These are phyloP conservation scores for Xenopus laevis DNA, from an alignment of 2,113 vertebrate species.

Conservation along the genomic window DNA sequence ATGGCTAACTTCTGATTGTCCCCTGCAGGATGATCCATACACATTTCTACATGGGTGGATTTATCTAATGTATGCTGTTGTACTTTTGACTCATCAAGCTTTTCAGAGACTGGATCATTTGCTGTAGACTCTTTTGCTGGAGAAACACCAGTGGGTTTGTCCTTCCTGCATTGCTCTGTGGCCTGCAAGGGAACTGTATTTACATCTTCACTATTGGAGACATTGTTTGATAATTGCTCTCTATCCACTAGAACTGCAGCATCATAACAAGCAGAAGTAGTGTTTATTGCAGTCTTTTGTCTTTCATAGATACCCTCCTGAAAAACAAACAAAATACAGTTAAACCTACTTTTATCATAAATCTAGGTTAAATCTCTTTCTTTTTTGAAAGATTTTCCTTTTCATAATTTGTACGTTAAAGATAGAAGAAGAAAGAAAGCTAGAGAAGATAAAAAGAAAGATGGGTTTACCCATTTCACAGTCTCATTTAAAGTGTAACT, in stretches of 20 bases:
- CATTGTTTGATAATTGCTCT: neutral
- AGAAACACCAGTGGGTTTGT: neutral
- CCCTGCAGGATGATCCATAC: neutral
- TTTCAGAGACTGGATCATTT: neutral
- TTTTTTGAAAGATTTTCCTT: too few relatives aligned
- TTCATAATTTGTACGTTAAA: too few relatives aligned
- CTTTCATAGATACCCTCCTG: neutral
- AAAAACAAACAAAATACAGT: neutral
- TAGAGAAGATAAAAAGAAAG: too few relatives aligned
- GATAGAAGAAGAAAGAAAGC: too few relatives aligned
- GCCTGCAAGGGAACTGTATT: neutral
- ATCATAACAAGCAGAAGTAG: neutral
- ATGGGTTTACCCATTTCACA: too few relatives aligned
- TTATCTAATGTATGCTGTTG: neutral
- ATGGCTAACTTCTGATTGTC: neutral
- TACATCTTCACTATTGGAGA: neutral
- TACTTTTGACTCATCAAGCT: neutral
- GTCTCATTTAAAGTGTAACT: too few relatives aligned
- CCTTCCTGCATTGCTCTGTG: neutral
- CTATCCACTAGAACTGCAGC: neutral
- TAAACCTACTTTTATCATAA: neutral
- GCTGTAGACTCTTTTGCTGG: neutral
- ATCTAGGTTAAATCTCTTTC: too few relatives aligned
- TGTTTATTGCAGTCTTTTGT: neutral
- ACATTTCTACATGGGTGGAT: neutral